phyloP scores from a whole-genome alignment of 2,888 invertebrate genomes.

The Dolichopus griseipennis region DNA sequence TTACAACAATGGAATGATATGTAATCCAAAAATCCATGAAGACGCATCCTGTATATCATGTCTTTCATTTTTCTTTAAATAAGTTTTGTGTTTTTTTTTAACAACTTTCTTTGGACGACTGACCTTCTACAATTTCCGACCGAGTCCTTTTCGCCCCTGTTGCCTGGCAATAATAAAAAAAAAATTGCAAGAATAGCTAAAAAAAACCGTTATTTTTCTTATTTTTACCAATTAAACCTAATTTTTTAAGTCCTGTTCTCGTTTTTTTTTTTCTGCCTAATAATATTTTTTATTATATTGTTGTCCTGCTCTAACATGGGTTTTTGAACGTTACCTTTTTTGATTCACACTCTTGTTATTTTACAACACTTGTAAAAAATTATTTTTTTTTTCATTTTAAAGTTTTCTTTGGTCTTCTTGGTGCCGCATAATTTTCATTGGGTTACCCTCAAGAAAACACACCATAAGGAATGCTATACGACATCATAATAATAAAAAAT shows the following conservation, averaged over 20 bases:
- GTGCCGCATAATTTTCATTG: slow-evolving; percentile 9
- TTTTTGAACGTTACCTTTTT: not conserved
- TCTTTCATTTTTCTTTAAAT: too few species aligned
- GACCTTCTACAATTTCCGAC: too few species aligned
- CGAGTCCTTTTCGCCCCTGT: too few species aligned
- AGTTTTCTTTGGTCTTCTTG: not conserved
- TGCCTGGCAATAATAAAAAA: too few species aligned
- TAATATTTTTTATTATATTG: not conserved
- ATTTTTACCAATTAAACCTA: not conserved
- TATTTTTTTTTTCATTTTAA: not conserved
- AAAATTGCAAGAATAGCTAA: too few species aligned
- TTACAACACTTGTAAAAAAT: not conserved
- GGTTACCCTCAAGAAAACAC: slow-evolving; percentile 8
- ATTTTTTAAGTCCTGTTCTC: not conserved
- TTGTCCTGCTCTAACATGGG: too few species aligned
- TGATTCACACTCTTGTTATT: not conserved
- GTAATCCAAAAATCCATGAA: too few species aligned
- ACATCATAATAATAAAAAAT: not conserved
- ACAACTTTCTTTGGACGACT: too few species aligned
- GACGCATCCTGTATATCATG: too few species aligned
- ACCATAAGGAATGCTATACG: not conserved
- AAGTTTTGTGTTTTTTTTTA: too few species aligned
- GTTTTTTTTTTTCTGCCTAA: not conserved
- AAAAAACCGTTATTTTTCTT: not conserved
- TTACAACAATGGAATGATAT: too few species aligned